phyloP scores from a whole-genome alignment of 2,888 invertebrate species.

The Coenonympha arcania region DNA sequence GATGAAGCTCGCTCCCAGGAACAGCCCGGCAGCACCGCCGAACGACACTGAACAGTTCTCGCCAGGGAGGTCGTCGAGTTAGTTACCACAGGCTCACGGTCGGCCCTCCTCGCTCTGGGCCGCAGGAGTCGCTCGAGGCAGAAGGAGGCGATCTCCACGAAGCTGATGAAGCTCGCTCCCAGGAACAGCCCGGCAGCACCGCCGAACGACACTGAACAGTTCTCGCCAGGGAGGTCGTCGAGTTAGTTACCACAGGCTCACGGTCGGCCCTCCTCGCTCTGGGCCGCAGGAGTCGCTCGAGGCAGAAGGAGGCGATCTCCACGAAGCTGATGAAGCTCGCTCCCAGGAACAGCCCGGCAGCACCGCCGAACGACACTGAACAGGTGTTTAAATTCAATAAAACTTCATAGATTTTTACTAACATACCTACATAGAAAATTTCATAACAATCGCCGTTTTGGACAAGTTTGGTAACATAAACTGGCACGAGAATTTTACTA shows the following conservation, averaged over 20 bases:
- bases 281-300: conserved; percentile 35
- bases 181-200: conserved; percentile 77
- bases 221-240: no score
- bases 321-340: conserved; percentile 77
- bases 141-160: conserved; percentile 76
- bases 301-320: conserved; percentile 72
- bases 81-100: neutral
- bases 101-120: neutral
- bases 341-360: conserved; percentile 76
- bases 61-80: no score
- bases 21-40: conserved; percentile 77
- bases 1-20: conserved; percentile 77
- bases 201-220: conserved; percentile 75
- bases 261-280: neutral
- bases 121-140: conserved; percentile 40
- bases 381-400: no score
- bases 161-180: no score
- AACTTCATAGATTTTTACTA: no score
- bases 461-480: no score
- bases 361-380: conserved; percentile 77
- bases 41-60: no score
- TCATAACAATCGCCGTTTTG: no score
- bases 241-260: neutral
- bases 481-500: no score
- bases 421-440: no score